These are phyloP conservation scores for Clarias platycephalus DNA, from an alignment of 2,797 vertebrate genomes.

Conservation along the genomic window DNA sequence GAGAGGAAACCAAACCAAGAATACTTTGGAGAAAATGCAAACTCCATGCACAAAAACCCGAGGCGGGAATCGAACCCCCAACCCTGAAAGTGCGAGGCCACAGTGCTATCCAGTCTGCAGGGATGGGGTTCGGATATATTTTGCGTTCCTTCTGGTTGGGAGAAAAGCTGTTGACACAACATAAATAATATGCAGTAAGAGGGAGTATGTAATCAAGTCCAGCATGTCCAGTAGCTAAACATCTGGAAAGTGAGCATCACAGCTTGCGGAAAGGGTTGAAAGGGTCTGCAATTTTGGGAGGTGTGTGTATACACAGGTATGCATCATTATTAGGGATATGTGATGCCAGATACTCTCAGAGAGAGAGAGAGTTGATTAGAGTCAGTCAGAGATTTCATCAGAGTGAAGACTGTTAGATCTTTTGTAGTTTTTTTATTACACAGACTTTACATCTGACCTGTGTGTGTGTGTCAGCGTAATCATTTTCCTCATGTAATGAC, in stretches of 20 bases:
- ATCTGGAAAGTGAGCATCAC: not conserved
- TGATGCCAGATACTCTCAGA: constrained; percentile 2
- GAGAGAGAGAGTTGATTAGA: too few relatives aligned
- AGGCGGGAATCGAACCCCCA: too few relatives aligned
- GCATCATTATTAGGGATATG: not conserved
- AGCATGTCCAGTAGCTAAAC: not conserved
- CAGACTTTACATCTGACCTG: not conserved
- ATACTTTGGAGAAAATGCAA: too few relatives aligned
- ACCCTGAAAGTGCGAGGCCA: too few relatives aligned
- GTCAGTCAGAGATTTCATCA: not conserved
- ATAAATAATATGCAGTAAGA: not conserved
- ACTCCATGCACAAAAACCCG: too few relatives aligned
- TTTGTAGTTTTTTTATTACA: not conserved
- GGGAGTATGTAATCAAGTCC: not conserved
- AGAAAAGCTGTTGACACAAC: not conserved
- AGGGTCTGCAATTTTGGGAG: not conserved
- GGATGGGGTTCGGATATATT: too few relatives aligned
- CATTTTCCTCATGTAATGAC: not conserved
- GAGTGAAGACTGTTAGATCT: not conserved
- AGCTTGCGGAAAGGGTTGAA: not conserved
- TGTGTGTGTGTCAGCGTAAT: not conserved
- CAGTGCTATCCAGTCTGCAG: too few relatives aligned
- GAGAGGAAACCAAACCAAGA: too few relatives aligned
- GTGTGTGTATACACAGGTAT: not conserved
- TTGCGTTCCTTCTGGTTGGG: not conserved